These are phyloP conservation scores for Carassius auratus DNA, from an alignment of 2,113 vertebrate species.

Conservation along the genomic window DNA sequence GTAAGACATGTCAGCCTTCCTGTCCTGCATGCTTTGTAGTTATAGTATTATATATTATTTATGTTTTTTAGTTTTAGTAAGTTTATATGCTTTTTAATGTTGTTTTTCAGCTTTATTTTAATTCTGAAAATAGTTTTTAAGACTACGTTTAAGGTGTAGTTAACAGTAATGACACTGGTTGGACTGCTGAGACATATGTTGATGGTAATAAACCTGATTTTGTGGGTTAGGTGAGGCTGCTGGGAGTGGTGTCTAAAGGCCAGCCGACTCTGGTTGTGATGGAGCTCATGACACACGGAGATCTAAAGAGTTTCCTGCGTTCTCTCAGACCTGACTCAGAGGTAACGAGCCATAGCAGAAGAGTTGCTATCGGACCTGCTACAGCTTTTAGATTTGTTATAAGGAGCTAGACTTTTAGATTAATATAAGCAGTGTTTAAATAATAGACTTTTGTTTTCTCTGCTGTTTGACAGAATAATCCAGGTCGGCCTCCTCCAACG, in stretches of 20 bases:
- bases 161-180: background rate
- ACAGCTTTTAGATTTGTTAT: background rate
- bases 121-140: too few relatives aligned
- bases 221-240: slow-evolving; percentile 85
- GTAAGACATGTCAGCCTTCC: slow-evolving; percentile 67
- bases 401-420: background rate
- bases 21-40: background rate
- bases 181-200: background rate
- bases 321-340: slow-evolving; percentile 90
- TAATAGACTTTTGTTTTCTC: background rate
- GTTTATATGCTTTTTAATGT: too few relatives aligned
- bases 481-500: slow-evolving; percentile 86
- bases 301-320: slow-evolving; percentile 93
- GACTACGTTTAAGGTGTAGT: background rate
- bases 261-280: slow-evolving; percentile 96
- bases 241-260: slow-evolving; percentile 95
- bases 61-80: too few relatives aligned
- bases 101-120: too few relatives aligned
- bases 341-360: slow-evolving; percentile 70
- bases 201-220: background rate
- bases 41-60: too few relatives aligned
- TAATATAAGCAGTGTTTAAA: background rate
- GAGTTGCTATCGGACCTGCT: background rate
- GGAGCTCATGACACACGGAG: slow-evolving; percentile 96
- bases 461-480: slow-evolving; percentile 82